Evolutionary conservation across 30 jellyfish, hydroid and myxozoan species (phyloP), one percentile per base, ranked within the genome.

Genomic region (Turritopsis rubra): DNA sequence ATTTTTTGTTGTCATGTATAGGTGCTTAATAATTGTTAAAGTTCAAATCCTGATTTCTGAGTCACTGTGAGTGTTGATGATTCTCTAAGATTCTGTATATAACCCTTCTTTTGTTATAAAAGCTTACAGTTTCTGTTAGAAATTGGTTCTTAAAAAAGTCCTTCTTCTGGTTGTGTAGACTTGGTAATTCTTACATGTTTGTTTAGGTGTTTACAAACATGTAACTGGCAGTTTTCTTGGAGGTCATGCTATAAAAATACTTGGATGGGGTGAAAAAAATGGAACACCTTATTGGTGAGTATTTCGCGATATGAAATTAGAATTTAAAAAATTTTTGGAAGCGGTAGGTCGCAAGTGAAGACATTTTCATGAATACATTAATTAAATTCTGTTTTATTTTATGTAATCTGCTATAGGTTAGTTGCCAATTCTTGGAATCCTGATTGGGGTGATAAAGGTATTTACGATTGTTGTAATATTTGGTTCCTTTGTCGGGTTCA

Each of bases 381-480:
- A 13, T 41, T 3, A 41, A 41, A 41, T 13, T 3, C 60, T 3
- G 13, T 3, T 74, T 7, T 74, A 13, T 74, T 74, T 21, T 9
- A 13, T 29, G 1, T 24, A 0, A n/a, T 28, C 65, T 29, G 60
- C 52, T 80, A 1, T 72, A 90, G 97, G 97, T 66, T 90, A 81
- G 92, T 90, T 78, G 97, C 97, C 0, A 90, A 90, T 29, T 90
- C 97, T 41, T 90, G 97, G 97, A 90, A 90, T 65, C 83, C 81
- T 74, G 97, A 85, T 70, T 90, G 97, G 97, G 97, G 97, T 66
- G 91, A 84, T 81, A 85, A 86, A 75, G 97, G 97, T 76, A 83
- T 7, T 29, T 74, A 13, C 13, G 17, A 26, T 83, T n/a, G 19
- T 8, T 31, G 74, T 7, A 65, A 41, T 68, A n/a, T n/a, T n/a